These are phyloP conservation scores for Semicossyphus pulcher DNA, from an alignment of 2,113 vertebrate species.

Conservation along the genomic window DNA sequence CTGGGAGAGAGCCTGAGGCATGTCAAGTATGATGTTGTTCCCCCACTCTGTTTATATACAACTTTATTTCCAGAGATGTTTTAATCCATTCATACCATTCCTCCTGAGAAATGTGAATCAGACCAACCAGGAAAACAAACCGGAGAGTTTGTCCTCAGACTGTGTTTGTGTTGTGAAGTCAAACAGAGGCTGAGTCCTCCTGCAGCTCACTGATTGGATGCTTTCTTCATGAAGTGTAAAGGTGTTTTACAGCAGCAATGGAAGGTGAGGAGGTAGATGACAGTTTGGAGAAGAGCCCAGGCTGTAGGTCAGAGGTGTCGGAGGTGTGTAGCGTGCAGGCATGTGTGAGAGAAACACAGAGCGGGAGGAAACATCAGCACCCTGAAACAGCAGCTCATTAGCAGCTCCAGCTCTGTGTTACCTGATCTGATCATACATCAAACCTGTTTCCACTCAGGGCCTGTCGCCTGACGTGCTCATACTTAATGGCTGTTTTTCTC, in stretches of 20 bases:
- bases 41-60: conserved; percentile 43
- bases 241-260: too few relatives aligned
- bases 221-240: too few relatives aligned
- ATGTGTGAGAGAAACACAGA: conserved; percentile 11
- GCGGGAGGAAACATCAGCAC: not conserved
- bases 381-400: conserved; percentile 24
- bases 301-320: not conserved
- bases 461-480: not conserved
- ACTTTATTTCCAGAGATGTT: conserved; percentile 36
- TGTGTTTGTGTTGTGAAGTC: conserved; percentile 33
- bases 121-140: conserved; percentile 43
- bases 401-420: conserved; percentile 4
- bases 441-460: conserved; percentile 19
- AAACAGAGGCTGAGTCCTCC: conserved; percentile 9
- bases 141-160: conserved; percentile 45
- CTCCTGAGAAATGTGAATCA: conserved; percentile 40
- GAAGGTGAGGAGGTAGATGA: not conserved
- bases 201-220: not conserved
- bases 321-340: not conserved
- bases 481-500: conserved; percentile 34
- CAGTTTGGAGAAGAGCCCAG: not conserved
- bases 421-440: conserved; percentile 42
- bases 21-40: conserved; percentile 26
- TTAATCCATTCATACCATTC: conserved; percentile 18
- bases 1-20: conserved; percentile 35